Evolutionary conservation across 64 coral and sea anemone genomes (phyloP).

Genomic region (Actinia equina): DNA sequence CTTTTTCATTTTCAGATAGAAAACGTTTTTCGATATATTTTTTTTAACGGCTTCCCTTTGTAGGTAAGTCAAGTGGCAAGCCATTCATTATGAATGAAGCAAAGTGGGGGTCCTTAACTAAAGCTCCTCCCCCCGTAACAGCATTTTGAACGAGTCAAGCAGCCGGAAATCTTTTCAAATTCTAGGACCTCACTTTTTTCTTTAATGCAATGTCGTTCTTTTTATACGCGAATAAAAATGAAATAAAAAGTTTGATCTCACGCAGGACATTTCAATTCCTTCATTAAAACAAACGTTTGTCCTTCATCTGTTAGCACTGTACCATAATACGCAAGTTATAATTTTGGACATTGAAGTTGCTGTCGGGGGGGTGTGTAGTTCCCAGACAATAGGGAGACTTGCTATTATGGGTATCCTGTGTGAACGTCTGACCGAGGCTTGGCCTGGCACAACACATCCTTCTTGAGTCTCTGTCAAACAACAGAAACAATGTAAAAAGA

Average conservation of each 20-base stretch:
- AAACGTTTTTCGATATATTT: background rate
- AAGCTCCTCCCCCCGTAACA: background rate
- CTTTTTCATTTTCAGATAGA: background rate
- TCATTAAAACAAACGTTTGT: background rate
- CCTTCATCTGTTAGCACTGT: background rate
- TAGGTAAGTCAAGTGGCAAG: background rate
- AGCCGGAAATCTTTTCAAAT: background rate
- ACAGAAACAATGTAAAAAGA: constrained; percentile 33
- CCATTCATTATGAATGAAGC: background rate
- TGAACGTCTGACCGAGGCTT: constrained; percentile 2
- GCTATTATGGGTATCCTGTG: constrained; percentile 16
- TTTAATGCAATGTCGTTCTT: background rate
- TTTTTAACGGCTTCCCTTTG: background rate
- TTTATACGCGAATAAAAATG: background rate
- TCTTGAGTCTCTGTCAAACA: constrained; percentile 31
- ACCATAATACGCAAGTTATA: background rate
- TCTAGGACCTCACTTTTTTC: background rate
- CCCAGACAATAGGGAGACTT: background rate
- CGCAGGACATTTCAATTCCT: background rate
- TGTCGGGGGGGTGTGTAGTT: background rate
- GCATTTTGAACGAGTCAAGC: background rate
- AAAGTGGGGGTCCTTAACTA: background rate
- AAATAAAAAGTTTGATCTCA: background rate
- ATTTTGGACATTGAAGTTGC: background rate
- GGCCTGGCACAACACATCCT: constrained; percentile 1